Base-by-base conservation (phyloP, 2,113 vertebrate genomes). In the Macaca nemestrina region DNA sequence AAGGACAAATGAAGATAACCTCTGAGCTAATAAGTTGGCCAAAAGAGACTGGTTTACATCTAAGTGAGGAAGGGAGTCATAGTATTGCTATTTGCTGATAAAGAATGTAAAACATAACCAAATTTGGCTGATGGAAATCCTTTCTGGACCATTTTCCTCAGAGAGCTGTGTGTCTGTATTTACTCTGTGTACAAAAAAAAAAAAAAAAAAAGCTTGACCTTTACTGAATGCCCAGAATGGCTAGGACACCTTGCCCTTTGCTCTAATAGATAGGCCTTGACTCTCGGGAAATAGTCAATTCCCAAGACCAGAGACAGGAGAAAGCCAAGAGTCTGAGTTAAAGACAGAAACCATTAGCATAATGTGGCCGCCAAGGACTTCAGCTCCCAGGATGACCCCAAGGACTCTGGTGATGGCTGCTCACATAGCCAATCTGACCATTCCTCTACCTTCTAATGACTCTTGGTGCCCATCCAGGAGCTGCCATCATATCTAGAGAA, bases 131-230 rank as follows among this genome's bases (percentile, higher is more conserved):
- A 72, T 17, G 92, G 73, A 76, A 80, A 88, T 17, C 22, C 35
- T 61, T 76, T 93, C 70, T 81, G 43, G 18, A 67, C 35, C 3
- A 1, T 94, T 93, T 94, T 90, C 57, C 76, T 93, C 20, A 70
- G 64, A 93, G 5, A 90, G 9, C 2, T 16, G 30, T 88, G 7
- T 67, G 70, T n/a, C 1, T 70, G 12, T 59, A 67, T 78, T 70
- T 95, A 72, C 68, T 70, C 50, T 2, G 23, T n/a, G 23, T 9
- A 8, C 75, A 35, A 80, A 64, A 92, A 61, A 61, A 25, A 25
- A 57, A 92, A 59, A 61, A 23, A 25, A 59, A 30, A 76, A 70
- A 27, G 4, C 12, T 59, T 92, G 80, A 59, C 68, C 13, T 96
- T 93, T 87, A 40, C 3, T 7, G 59, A 84, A 68, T 50, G 6